Percentiles rank a stretch among this genome's conserved stretches.
Evolutionary conservation across 2,113 vertebrate species (phyloP).

Genomic region (Colossoma macropomum): DNA sequence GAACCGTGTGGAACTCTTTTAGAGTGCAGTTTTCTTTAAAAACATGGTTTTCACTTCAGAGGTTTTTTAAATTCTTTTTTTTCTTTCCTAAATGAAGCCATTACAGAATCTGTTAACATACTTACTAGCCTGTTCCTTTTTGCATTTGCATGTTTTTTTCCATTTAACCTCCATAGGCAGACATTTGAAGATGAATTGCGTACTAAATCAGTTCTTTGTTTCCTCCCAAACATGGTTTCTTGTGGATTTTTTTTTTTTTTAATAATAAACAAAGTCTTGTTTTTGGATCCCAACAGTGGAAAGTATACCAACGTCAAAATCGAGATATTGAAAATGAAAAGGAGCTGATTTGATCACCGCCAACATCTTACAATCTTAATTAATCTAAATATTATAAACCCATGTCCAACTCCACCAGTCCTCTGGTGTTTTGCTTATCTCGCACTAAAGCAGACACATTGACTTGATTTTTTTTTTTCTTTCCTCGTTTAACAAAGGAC

Average conservation of each 20-base stretch:
- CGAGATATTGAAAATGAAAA: slow-evolving; percentile 71
- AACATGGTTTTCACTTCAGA: too few species aligned
- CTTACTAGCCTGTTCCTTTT: slow-evolving; percentile 30
- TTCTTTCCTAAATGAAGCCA: slow-evolving; percentile 38
- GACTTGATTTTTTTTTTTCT: slow-evolving; percentile 53
- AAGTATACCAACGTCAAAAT: slow-evolving; percentile 71
- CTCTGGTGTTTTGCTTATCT: slow-evolving; percentile 52
- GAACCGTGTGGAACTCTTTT: too few species aligned
- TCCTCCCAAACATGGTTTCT: not conserved
- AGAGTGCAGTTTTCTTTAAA: too few species aligned
- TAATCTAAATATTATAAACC: slow-evolving; percentile 71
- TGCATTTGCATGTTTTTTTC: not conserved
- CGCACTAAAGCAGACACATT: slow-evolving; percentile 55
- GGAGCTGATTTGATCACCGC: slow-evolving; percentile 70
- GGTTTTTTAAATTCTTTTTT: not conserved
- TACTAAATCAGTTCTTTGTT: slow-evolving; percentile 35
- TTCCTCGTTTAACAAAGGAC: slow-evolving; percentile 79
- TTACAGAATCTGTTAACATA: slow-evolving; percentile 23
- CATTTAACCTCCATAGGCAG: not conserved
- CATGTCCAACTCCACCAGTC: slow-evolving; percentile 71
- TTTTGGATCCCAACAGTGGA: not conserved
- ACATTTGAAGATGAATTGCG: slow-evolving; percentile 12
- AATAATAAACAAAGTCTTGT: slow-evolving; percentile 12
- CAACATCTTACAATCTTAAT: slow-evolving; percentile 70
- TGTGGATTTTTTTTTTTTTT: too few species aligned